Evolutionary conservation across 2,113 vertebrate species (phyloP).

Genomic region (Ageneiosus marmoratus): DNA sequence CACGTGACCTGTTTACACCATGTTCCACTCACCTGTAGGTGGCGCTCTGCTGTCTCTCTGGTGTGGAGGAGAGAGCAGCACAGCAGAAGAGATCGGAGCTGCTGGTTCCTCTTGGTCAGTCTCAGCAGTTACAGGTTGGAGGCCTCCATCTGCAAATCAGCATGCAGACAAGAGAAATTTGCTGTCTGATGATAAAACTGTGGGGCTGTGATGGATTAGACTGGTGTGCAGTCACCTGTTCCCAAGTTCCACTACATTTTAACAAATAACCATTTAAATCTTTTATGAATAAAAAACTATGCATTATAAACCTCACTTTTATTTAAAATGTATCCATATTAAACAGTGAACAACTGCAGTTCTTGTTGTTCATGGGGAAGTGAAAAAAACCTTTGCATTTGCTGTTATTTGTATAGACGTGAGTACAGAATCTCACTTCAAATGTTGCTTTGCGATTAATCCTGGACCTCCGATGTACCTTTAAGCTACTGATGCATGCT

Average conservation of each 20-base stretch:
- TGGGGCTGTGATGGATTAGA: too few relatives aligned
- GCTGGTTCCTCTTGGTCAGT: constrained; percentile 12
- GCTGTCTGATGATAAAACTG: neutral
- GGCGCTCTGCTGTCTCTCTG: constrained; percentile 73
- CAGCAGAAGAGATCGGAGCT: constrained; percentile 71
- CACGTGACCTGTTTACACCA: neutral
- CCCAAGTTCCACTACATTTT: neutral
- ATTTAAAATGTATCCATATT: neutral
- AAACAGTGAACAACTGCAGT: neutral
- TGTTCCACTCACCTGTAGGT: constrained; percentile 55
- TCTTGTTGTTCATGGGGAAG: too few relatives aligned
- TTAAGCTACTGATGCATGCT: neutral
- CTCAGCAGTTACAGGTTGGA: neutral
- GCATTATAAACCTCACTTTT: neutral
- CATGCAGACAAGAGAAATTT: neutral
- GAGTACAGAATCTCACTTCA: neutral
- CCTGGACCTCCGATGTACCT: neutral
- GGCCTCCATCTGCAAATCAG: neutral
- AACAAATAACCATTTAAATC: neutral
- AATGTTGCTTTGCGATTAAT: neutral
- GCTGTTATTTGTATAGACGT: neutral
- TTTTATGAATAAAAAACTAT: neutral
- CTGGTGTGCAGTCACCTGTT: too few relatives aligned
- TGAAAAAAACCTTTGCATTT: neutral
- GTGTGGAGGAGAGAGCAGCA: constrained; percentile 83